phyloP scores from a whole-genome alignment of 2,888 invertebrate genomes.

The Drosophila nr. perissopoda region DNA sequence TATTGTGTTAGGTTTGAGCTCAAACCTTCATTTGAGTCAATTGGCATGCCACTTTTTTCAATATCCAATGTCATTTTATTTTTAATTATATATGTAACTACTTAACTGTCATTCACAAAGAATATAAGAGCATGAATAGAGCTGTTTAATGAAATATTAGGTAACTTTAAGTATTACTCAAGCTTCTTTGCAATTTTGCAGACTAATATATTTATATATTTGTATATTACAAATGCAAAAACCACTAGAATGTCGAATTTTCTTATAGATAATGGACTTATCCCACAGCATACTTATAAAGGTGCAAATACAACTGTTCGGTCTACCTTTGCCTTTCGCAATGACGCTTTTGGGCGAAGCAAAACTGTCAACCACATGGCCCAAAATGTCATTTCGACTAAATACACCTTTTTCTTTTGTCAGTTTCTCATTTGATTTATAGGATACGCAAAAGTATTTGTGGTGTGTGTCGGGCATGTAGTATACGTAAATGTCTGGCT shows the following conservation, averaged over 20 bases:
- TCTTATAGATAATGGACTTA: neutral
- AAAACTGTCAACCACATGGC: slow-evolving; percentile 51
- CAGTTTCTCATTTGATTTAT: slow-evolving; percentile 73
- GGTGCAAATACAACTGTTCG: slow-evolving; percentile 11
- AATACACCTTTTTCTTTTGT: slow-evolving; percentile 69
- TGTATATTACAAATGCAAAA: neutral
- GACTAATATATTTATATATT: neutral
- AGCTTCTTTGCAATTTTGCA: neutral
- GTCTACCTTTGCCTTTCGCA: slow-evolving; percentile 25
- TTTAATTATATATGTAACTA: neutral
- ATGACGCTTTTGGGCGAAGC: slow-evolving; percentile 15
- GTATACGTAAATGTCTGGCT: slow-evolving; percentile 53
- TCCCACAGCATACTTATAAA: neutral
- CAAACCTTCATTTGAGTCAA: slow-evolving; percentile 16
- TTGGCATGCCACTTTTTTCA: slow-evolving; percentile 9
- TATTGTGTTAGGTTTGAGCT: slow-evolving; percentile 19
- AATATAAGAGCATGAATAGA: neutral
- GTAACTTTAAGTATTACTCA: neutral
- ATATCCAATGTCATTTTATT: neutral
- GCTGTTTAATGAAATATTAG: neutral
- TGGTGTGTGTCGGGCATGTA: slow-evolving; percentile 20
- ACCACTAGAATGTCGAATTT: no score
- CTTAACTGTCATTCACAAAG: neutral
- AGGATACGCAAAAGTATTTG: slow-evolving; percentile 59
- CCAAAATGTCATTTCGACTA: slow-evolving; percentile 61